A percentile compares a stretch with the other conserved stretches of the same genome.
Evolutionary conservation across 1,140 invertebrate genomes (phyloP).

Genomic region (Lordiphosa clarofinis): DNA sequence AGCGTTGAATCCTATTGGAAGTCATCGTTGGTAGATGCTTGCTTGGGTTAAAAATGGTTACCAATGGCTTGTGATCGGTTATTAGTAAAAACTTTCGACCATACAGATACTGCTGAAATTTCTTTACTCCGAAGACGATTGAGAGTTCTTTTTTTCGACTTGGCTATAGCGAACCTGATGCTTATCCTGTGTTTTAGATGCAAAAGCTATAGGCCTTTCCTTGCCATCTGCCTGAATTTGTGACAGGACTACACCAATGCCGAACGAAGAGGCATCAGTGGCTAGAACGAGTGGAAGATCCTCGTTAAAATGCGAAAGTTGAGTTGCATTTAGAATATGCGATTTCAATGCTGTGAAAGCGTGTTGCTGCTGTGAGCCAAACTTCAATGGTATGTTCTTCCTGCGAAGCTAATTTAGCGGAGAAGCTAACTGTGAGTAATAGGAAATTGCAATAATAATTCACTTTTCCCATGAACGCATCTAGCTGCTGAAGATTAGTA

Average conservation of each 20-base stretch:
- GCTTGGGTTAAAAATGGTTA: constrained; percentile 80
- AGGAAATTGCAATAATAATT: constrained; percentile 10
- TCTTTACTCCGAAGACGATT: constrained; percentile 6
- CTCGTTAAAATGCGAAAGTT: background rate
- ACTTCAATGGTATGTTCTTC: constrained; percentile 1
- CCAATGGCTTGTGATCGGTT: no score
- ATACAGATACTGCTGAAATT: constrained; percentile 3
- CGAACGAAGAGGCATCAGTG: background rate
- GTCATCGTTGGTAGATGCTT: constrained; percentile 23
- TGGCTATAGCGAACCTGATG: constrained; percentile 6
- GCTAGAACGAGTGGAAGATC: background rate
- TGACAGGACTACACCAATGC: no score
- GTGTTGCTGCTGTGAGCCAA: no score
- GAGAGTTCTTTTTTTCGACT: constrained; percentile 5
- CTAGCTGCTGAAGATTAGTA: no score
- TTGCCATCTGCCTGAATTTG: no score
- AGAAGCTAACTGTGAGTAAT: constrained; percentile 3
- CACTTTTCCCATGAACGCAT: constrained; percentile 36
- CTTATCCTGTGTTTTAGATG: constrained; percentile 1
- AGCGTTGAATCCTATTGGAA: constrained; percentile 17
- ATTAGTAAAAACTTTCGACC: constrained; percentile 1
- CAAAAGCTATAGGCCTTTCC: no score
- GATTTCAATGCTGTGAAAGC: no score
- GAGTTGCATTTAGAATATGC: no score
- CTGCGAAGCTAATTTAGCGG: constrained; percentile 4